Evolutionary conservation across 2,113 vertebrate species (phyloP).

Genomic region (Phoxinus phoxinus): DNA sequence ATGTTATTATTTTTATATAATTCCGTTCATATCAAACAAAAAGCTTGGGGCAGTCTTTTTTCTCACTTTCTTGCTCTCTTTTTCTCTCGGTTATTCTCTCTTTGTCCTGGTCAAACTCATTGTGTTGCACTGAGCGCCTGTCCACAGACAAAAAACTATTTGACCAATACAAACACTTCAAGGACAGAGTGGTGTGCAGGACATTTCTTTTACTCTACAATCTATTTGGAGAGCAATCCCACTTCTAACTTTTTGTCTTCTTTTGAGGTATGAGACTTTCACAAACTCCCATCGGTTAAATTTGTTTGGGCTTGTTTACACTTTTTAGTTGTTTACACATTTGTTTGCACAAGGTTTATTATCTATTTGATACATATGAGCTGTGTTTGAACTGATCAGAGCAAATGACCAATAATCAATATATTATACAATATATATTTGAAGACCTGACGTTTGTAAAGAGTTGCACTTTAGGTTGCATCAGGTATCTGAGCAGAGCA

Average conservation of each 20-base stretch:
- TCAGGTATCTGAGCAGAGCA: neutral
- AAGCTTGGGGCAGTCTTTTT: conserved; percentile 38
- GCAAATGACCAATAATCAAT: neutral
- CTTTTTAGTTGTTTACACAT: neutral
- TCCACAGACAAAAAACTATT: conserved; percentile 85
- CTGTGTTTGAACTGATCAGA: neutral
- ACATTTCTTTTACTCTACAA: conserved; percentile 70
- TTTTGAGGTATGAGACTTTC: neutral
- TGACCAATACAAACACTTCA: conserved; percentile 82
- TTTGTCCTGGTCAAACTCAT: conserved; percentile 64
- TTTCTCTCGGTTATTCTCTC: conserved; percentile 4
- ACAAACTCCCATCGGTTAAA: neutral
- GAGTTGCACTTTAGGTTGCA: neutral
- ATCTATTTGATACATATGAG: neutral
- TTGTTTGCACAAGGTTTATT: neutral
- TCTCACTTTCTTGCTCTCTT: conserved; percentile 69
- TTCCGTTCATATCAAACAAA: neutral
- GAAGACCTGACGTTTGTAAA: neutral
- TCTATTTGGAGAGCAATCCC: neutral
- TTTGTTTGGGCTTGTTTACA: neutral
- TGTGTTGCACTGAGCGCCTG: conserved; percentile 74
- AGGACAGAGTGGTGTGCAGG: conserved; percentile 82
- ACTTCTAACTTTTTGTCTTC: neutral
- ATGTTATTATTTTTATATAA: neutral
- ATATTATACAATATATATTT: neutral